Percentiles rank a stretch among this genome's conserved stretches.
phyloP scores from a whole-genome alignment of 2,113 vertebrate genomes.

The Pampusana beccarii region DNA sequence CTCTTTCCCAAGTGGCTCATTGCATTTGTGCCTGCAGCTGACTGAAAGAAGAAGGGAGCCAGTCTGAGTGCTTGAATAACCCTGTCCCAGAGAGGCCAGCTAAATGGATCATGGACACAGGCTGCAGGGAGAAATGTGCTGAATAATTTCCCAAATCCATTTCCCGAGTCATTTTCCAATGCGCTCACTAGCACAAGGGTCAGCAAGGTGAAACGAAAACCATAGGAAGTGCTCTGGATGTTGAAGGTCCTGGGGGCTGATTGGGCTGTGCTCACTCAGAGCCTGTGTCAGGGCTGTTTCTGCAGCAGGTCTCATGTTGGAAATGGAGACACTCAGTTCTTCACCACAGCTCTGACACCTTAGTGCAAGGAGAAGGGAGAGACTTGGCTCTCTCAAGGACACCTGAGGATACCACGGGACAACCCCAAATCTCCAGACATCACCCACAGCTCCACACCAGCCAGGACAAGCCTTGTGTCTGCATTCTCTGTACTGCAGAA shows the following conservation, averaged over 20 bases:
- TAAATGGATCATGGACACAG: neutral
- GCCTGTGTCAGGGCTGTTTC: too few relatives aligned
- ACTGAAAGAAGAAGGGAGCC: slow-evolving; percentile 25
- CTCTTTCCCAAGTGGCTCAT: neutral
- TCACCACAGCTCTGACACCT: neutral
- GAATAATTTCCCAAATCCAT: neutral
- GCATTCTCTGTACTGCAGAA: neutral
- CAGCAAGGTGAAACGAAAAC: fast-evolving
- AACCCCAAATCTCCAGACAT: neutral
- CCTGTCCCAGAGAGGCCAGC: neutral
- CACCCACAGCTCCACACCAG: neutral
- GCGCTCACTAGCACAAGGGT: fast-evolving
- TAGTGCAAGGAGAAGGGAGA: fast-evolving
- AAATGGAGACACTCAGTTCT: neutral
- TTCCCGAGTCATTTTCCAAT: neutral
- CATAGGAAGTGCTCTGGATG: neutral
- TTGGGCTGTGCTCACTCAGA: too few relatives aligned
- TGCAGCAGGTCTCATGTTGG: neutral
- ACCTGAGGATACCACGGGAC: neutral
- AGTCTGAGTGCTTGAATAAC: neutral
- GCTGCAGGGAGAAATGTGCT: neutral
- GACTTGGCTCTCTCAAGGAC: neutral
- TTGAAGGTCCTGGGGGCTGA: neutral
- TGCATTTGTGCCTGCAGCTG: slow-evolving; percentile 76
- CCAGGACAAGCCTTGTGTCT: neutral